Percentiles rank a stretch among this genome's conserved stretches.
Conservation (phyloP, 1,140 invertebrate genomes). For the Zophobas morio region DNA sequence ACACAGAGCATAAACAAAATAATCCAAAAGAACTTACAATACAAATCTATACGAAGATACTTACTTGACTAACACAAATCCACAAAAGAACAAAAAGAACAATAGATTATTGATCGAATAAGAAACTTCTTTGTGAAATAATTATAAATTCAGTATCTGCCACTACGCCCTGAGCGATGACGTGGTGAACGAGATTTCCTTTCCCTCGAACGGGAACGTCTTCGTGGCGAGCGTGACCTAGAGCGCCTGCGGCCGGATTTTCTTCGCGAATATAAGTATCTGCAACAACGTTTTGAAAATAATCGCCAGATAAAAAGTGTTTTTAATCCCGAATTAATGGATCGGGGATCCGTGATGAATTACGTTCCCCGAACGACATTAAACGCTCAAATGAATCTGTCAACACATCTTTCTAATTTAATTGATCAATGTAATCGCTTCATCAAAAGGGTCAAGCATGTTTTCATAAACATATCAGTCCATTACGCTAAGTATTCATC, state of each 20-base stretch:
- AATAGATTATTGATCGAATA: not conserved
- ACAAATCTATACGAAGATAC: not conserved
- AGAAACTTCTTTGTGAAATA: conserved; percentile 26
- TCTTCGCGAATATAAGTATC: conserved; percentile 75
- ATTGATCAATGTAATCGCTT: conserved; percentile 1
- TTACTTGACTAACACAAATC: conserved; percentile 23
- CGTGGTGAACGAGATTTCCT: conserved; percentile 68
- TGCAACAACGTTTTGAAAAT: conserved; percentile 59
- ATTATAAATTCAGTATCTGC: conserved; percentile 66
- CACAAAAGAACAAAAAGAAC: not conserved
- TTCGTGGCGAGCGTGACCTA: conserved; percentile 67
- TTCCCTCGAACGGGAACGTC: conserved; percentile 68
- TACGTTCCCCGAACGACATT: not conserved
- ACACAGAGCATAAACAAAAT: too few species aligned
- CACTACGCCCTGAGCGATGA: conserved; percentile 69
- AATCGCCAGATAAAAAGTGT: conserved; percentile 38
- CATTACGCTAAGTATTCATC: conserved; percentile 21
- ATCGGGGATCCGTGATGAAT: not conserved
- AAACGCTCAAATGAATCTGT: not conserved
- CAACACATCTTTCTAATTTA: conserved; percentile 18
- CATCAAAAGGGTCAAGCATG: conserved; percentile 14
- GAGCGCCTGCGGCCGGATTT: conserved; percentile 67
- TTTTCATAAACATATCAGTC: not conserved
- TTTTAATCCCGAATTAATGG: conserved; percentile 65
- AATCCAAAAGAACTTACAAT: too few species aligned